phyloP scores from a whole-genome alignment of 2,888 invertebrate genomes.

The Drosophila testacea region DNA sequence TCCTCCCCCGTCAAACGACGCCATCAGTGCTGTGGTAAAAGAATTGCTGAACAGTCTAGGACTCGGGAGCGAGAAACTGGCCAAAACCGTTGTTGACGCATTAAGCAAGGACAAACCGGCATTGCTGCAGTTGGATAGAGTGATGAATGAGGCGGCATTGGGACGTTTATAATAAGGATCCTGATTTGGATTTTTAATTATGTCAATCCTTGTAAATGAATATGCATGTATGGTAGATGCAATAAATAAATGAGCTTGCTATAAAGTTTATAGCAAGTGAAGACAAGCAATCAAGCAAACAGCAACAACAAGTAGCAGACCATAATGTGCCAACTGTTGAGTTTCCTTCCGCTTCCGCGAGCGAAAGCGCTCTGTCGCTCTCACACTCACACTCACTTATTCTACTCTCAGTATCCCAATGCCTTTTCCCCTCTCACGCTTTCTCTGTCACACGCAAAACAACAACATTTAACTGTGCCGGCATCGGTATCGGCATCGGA shows the following conservation, averaged over 20 bases:
- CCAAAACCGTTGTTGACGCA: constrained; percentile 14
- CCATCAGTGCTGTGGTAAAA: background rate
- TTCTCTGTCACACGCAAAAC: constrained; percentile 10
- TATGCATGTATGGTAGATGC: constrained; percentile 20
- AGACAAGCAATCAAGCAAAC: constrained; percentile 4
- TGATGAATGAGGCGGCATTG: constrained; percentile 23
- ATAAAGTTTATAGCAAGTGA: constrained; percentile 31
- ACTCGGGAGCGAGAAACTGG: constrained; percentile 9
- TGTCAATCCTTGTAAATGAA: background rate
- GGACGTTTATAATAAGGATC: background rate
- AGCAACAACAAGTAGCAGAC: constrained; percentile 56
- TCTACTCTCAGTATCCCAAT: constrained; percentile 1
- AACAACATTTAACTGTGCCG: constrained; percentile 35
- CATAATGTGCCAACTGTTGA: constrained; percentile 83
- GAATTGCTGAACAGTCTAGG: background rate
- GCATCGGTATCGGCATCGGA: constrained; percentile 30
- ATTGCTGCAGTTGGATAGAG: constrained; percentile 27
- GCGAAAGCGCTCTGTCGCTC: constrained; percentile 12
- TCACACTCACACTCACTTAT: constrained; percentile 21
- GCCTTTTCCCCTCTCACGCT: background rate
- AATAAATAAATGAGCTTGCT: constrained; percentile 50
- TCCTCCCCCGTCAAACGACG: no score
- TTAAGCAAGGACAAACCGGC: background rate
- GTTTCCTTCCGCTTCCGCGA: constrained; percentile 76
- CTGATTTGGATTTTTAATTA: background rate